Evolutionary conservation across 2,113 vertebrate genomes (phyloP).

Genomic region (Echinops telfairi): DNA sequence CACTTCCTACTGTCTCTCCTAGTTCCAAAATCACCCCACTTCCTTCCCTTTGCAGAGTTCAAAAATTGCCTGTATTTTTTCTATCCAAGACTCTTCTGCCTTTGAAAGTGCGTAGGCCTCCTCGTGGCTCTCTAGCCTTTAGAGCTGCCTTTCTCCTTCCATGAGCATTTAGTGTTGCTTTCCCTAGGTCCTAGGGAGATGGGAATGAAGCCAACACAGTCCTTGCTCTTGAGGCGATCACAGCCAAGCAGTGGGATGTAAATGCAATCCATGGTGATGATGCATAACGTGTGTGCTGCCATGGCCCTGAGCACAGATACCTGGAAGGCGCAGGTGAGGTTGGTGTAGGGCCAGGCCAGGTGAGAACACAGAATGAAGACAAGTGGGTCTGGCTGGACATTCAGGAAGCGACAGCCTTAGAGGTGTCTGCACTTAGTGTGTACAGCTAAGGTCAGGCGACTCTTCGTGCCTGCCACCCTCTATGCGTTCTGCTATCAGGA

Average conservation of each 20-base stretch:
- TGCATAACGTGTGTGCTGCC: background rate
- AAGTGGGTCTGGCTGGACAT: background rate
- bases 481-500: background rate
- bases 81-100: background rate
- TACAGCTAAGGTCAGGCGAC: background rate
- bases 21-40: background rate
- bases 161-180: background rate
- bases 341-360: background rate
- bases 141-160: background rate
- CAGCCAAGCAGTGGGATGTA: background rate
- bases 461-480: background rate
- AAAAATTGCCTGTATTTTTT: background rate
- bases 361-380: background rate
- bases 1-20: background rate
- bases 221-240: background rate
- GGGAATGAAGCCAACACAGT: background rate
- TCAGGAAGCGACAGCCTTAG: background rate
- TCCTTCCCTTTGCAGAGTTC: slow-evolving; percentile 22
- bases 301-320: background rate
- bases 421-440: background rate
- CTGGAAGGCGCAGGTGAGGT: background rate
- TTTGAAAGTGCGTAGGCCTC: background rate
- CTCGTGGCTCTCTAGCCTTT: background rate
- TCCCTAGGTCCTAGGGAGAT: background rate
- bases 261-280: background rate